Evolutionary conservation across 2,888 invertebrate species (phyloP).

Genomic region (Caenorhabditis drosophilae): DNA sequence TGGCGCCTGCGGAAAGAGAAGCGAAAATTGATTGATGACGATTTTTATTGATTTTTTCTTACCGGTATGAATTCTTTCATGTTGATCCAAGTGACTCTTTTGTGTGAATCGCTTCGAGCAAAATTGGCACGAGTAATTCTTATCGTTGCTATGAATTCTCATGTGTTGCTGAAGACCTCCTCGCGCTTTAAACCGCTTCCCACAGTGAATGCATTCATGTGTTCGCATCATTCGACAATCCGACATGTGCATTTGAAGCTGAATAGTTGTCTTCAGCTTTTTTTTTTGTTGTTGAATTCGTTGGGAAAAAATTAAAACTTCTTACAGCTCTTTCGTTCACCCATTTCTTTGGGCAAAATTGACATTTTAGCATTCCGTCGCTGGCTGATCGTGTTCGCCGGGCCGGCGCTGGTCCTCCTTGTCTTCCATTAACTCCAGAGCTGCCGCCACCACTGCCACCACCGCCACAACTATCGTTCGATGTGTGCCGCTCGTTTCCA

Average conservation of each 20-base stretch:
- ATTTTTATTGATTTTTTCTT: background rate
- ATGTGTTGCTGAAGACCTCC: conserved; percentile 67
- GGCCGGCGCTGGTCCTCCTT: conserved; percentile 6
- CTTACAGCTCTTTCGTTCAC: conserved; percentile 44
- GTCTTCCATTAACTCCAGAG: no score
- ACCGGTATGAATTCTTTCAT: conserved; percentile 67
- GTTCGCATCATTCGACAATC: conserved; percentile 57
- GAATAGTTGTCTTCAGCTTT: conserved; percentile 22
- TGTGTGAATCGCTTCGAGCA: conserved; percentile 67
- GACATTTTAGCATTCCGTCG: conserved; percentile 58
- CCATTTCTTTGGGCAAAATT: conserved; percentile 63
- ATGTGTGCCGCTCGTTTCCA: conserved; percentile 16
- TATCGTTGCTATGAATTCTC: conserved; percentile 64
- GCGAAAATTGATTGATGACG: background rate
- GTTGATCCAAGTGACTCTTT: conserved; percentile 68
- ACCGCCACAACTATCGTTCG: conserved; percentile 12
- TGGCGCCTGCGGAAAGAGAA: conserved; percentile 46
- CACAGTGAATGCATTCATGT: conserved; percentile 62
- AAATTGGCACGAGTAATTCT: conserved; percentile 59
- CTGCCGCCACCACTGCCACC: no score
- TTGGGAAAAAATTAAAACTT: background rate
- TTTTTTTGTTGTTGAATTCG: no score
- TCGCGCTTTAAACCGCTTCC: conserved; percentile 62
- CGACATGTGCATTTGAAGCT: conserved; percentile 61
- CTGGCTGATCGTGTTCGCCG: conserved; percentile 33